Conservation (phyloP, 2,888 invertebrate genomes). For the Trissolcus japonicus region DNA sequence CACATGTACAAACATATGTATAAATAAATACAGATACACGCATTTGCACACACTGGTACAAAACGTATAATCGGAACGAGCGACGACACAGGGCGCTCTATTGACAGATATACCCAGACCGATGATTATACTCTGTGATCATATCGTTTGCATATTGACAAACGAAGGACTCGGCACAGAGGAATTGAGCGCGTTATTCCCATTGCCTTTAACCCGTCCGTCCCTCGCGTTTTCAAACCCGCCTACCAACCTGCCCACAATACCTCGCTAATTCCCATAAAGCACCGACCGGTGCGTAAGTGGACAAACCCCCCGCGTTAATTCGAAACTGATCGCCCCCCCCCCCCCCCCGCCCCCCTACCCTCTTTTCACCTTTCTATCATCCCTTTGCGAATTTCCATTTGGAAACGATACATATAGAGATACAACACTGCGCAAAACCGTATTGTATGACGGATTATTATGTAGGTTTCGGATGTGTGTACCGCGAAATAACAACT, state of each 20-base stretch:
- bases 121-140: constrained; percentile 74
- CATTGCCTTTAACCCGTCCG: constrained; percentile 43
- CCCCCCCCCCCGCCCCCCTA: constrained; percentile 20
- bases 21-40: background rate
- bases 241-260: constrained; percentile 73
- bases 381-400: background rate
- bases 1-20: constrained; percentile 12
- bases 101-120: constrained; percentile 65
- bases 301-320: constrained; percentile 70
- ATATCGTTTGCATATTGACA: constrained; percentile 74
- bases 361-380: constrained; percentile 1
- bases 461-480: constrained; percentile 33
- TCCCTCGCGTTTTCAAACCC: constrained; percentile 64
- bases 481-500: constrained; percentile 65
- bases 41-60: constrained; percentile 7
- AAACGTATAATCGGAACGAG: constrained; percentile 32
- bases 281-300: constrained; percentile 73
- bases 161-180: constrained; percentile 66
- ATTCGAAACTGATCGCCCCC: constrained; percentile 59
- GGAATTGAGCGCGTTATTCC: constrained; percentile 65
- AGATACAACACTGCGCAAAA: constrained; percentile 27
- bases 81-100: constrained; percentile 62
- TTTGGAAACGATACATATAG: background rate
- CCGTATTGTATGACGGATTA: constrained; percentile 36
- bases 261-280: constrained; percentile 75